These are phyloP conservation scores for Drosophila kikkawai DNA, from an alignment of 1,140 invertebrate species.

Conservation along the genomic window DNA sequence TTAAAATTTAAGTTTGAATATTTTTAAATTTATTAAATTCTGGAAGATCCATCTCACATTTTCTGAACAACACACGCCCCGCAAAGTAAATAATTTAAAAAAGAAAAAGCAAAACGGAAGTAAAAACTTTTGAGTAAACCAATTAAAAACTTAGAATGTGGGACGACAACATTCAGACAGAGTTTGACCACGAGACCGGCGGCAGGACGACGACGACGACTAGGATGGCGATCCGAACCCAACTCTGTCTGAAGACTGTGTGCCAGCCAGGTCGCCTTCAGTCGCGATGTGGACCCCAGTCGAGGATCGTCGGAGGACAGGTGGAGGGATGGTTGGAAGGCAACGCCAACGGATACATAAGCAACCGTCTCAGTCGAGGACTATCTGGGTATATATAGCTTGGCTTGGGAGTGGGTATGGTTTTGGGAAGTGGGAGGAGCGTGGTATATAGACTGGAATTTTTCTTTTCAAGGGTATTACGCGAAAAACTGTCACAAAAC, in stretches of 20 bases:
- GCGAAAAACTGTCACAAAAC: slow-evolving; percentile 3
- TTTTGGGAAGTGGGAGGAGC: slow-evolving; percentile 21
- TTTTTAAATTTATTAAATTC: not conserved
- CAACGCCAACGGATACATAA: slow-evolving; percentile 56
- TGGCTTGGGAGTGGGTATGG: not conserved
- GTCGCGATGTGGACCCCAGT: slow-evolving; percentile 44
- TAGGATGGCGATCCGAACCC: slow-evolving; percentile 69
- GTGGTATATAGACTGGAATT: slow-evolving; percentile 71
- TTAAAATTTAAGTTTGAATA: not conserved
- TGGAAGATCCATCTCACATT: slow-evolving; percentile 39
- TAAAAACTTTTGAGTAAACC: slow-evolving; percentile 35
- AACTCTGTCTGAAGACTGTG: slow-evolving; percentile 85
- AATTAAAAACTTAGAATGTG: slow-evolving; percentile 48
- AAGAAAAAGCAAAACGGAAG: slow-evolving; percentile 17
- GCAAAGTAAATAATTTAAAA: slow-evolving; percentile 18
- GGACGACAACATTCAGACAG: slow-evolving; percentile 76
- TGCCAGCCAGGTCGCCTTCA: slow-evolving; percentile 41
- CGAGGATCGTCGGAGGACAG: slow-evolving; percentile 66
- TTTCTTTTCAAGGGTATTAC: slow-evolving; percentile 51
- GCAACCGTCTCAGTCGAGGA: slow-evolving; percentile 55
- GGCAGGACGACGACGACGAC: slow-evolving; percentile 50
- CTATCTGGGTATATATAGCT: slow-evolving; percentile 8
- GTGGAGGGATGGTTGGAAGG: slow-evolving; percentile 50
- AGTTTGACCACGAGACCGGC: slow-evolving; percentile 71
- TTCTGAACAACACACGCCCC: slow-evolving; percentile 71